Conservation (phyloP, 2,888 invertebrate species). For the Gisinianus flammeolus region DNA sequence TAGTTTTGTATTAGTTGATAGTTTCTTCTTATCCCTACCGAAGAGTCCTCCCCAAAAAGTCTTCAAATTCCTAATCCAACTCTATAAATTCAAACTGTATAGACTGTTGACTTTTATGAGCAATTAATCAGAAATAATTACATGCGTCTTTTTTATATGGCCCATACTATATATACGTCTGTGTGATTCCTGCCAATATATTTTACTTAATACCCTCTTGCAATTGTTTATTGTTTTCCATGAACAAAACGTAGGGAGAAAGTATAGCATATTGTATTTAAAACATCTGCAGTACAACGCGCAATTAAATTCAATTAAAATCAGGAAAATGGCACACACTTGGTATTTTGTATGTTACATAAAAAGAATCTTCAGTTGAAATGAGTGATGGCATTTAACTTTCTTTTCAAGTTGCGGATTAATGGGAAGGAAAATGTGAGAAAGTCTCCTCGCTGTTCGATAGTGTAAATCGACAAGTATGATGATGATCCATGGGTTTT, state of each 20-base stretch:
- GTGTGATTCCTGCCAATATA: too few species aligned
- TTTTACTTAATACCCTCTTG: too few species aligned
- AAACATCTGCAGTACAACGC: too few species aligned
- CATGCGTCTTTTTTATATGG: not conserved
- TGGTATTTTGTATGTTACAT: not conserved
- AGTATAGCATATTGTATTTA: too few species aligned
- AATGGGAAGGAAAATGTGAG: not conserved
- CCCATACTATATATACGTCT: not conserved
- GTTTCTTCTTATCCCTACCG: too few species aligned
- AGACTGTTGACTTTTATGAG: not conserved
- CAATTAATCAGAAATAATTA: conserved; percentile 11
- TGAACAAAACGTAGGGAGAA: too few species aligned
- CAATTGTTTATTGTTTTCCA: too few species aligned
- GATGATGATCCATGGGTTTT: not conserved
- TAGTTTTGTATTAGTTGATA: too few species aligned
- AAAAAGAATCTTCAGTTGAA: not conserved
- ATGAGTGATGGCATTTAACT: not conserved
- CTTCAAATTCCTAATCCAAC: not conserved
- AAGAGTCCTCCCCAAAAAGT: not conserved
- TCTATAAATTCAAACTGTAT: not conserved
- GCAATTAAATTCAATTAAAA: too few species aligned
- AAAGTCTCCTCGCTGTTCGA: not conserved
- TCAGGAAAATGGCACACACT: too few species aligned
- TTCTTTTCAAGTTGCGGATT: too few species aligned
- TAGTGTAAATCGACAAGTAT: not conserved